Conservation (phyloP, 2,797 vertebrate genomes). For the Pseudotriccus pelzelni region DNA sequence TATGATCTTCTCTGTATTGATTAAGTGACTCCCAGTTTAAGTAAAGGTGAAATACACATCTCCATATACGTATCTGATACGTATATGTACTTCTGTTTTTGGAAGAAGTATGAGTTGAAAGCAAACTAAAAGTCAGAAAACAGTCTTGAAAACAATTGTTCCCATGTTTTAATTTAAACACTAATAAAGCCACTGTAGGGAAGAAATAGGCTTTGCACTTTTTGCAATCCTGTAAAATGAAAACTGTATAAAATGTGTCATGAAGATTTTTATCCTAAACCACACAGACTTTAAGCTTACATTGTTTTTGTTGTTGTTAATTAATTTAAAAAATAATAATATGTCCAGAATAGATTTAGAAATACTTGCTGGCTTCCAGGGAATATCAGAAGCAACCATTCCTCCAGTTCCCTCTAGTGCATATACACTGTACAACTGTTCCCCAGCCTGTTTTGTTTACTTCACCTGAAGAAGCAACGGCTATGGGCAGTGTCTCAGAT, state of each 20-base stretch:
- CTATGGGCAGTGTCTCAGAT: not conserved
- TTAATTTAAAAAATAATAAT: too few species aligned
- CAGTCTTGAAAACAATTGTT: not conserved
- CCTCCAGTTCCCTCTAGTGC: not conserved
- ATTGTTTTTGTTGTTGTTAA: too few species aligned
- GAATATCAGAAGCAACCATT: not conserved
- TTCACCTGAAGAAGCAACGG: not conserved
- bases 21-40: not conserved
- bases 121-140: not conserved
- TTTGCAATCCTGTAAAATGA: not conserved
- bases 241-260: not conserved
- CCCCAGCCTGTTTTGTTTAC: not conserved
- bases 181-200: not conserved
- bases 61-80: not conserved
- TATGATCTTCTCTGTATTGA: not conserved
- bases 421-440: not conserved
- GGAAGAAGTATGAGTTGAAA: not conserved
- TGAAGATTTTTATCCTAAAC: not conserved
- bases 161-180: not conserved
- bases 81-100: not conserved
- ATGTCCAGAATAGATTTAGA: not conserved
- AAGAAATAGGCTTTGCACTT: not conserved
- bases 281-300: not conserved
- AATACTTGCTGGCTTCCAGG: not conserved
- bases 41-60: not conserved